phyloP scores from a whole-genome alignment of 1,140 invertebrate species.

The Neodiprion lecontei region DNA sequence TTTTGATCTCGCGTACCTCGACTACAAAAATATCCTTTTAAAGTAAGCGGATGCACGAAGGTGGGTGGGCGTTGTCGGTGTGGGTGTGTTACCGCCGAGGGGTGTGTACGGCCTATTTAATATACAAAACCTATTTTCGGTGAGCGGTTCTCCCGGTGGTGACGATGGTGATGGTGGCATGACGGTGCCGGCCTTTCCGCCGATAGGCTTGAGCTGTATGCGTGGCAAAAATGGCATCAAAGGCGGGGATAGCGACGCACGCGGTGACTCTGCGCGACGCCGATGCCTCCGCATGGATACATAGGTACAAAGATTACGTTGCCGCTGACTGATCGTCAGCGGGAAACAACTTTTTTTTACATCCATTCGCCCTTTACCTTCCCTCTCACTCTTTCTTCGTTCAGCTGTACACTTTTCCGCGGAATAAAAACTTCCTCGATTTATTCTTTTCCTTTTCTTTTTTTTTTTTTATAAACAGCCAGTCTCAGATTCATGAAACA shows the following conservation, averaged over 20 bases:
- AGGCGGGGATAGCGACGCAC: constrained; percentile 12
- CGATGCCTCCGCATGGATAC: too few relatives aligned
- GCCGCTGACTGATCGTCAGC: neutral
- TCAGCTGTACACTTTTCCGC: neutral
- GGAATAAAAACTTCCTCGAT: neutral
- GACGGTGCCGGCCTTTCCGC: too few relatives aligned
- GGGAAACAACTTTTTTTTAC: too few relatives aligned
- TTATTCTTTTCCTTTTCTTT: neutral
- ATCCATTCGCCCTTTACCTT: too few relatives aligned
- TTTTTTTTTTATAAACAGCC: neutral
- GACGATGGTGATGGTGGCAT: too few relatives aligned
- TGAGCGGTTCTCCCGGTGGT: neutral
- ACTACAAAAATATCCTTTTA: constrained; percentile 5
- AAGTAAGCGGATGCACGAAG: neutral
- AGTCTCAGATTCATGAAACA: neutral
- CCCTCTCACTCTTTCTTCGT: neutral
- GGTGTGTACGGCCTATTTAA: constrained; percentile 37
- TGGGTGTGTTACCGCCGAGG: constrained; percentile 14
- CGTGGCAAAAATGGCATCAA: constrained; percentile 31
- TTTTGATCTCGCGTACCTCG: neutral
- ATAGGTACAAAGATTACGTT: too few relatives aligned
- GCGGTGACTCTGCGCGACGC: too few relatives aligned
- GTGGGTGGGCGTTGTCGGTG: neutral
- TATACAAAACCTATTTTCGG: constrained; percentile 33
- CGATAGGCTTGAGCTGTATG: neutral